These are phyloP conservation scores for Eleginops maclovinus DNA, from an alignment of 2,113 vertebrate genomes.

Conservation along the genomic window DNA sequence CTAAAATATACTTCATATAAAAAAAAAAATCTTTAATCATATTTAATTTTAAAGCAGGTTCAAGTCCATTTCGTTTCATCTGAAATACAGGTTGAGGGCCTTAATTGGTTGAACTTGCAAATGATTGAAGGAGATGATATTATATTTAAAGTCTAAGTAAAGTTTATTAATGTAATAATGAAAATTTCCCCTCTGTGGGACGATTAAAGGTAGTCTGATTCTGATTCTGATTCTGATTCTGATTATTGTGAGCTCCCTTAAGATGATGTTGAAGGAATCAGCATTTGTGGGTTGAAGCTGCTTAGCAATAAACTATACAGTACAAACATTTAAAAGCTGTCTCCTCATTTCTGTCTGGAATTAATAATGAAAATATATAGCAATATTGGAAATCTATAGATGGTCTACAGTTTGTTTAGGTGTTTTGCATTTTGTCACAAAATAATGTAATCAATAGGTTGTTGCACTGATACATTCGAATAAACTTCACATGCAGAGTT, in stretches of 20 bases:
- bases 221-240: too few relatives aligned
- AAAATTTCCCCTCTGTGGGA: too few relatives aligned
- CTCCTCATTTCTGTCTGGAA: constrained; percentile 21
- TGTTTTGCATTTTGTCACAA: not conserved
- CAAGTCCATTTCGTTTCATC: not conserved
- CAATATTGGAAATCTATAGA: not conserved
- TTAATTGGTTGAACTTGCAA: constrained; percentile 5
- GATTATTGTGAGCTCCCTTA: not conserved
- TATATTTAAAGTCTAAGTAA: not conserved
- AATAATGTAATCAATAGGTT: constrained; percentile 14
- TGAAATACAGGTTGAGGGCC: not conserved
- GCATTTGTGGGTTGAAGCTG: constrained; percentile 11
- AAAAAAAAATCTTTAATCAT: not conserved
- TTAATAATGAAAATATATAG: constrained; percentile 8
- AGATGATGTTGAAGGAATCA: not conserved
- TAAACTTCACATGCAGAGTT: constrained; percentile 10
- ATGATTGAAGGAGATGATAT: not conserved
- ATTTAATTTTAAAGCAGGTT: not conserved
- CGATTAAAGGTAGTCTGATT: too few relatives aligned
- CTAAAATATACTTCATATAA: too few relatives aligned
- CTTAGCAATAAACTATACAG: not conserved
- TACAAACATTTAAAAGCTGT: not conserved
- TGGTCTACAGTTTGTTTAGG: not conserved
- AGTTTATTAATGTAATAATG: too few relatives aligned
- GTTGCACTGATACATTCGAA: constrained; percentile 2